Evolutionary conservation across 2,113 vertebrate species (phyloP), one percentile per base, ranked within the genome.

Genomic region (Agelaius phoeniceus): DNA sequence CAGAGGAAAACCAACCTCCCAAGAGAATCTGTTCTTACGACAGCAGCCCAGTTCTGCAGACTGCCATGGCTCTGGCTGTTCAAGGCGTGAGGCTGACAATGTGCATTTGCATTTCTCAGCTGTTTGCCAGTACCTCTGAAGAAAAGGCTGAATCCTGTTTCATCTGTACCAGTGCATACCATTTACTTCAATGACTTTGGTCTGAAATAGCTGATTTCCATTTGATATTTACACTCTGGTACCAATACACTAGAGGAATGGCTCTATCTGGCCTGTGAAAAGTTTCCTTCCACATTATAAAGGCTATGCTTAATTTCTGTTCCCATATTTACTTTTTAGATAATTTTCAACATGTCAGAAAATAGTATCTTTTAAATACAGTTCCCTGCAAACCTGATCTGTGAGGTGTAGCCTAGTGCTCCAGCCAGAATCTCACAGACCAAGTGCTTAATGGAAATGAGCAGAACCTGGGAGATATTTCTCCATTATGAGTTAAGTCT

Each of bases 261-360:
- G 27, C 13, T 69, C 7, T 33, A 16, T 35, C n/a, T 63, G 54
- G 31, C 39, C 31, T 91, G 68, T 68, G 61, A 52, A 93, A 74
- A 90, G 31, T 78, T 97, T 87, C 43, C 35, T 76, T 96, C 59
- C 43, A 89, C 77, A 31, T 96, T 96, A 91, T 69, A 85, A 90
- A 96, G 92, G 58, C 82, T 90, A 46, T 72, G 59, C 63, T 72
- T 46, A 77, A 65, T 8, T 92, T 86, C 39, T 58, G 33, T 88
- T 92, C 85, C 51, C 58, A 44, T 49, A 48, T 52, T 84, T 78
- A 82, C 9, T 18, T 92, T 89, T 94, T 83, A 76, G 23, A 55
- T 43, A 4, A 55, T 66, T 79, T 82, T 65, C 48, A 93, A 49
- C 16, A 67, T 66, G 51, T 93, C 78, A 93, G 54, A 94, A 95